Percentiles rank a stretch among this genome's conserved stretches.
These are phyloP conservation scores for Perca fluviatilis DNA, from an alignment of 2,113 vertebrate genomes.

Conservation along the genomic window DNA sequence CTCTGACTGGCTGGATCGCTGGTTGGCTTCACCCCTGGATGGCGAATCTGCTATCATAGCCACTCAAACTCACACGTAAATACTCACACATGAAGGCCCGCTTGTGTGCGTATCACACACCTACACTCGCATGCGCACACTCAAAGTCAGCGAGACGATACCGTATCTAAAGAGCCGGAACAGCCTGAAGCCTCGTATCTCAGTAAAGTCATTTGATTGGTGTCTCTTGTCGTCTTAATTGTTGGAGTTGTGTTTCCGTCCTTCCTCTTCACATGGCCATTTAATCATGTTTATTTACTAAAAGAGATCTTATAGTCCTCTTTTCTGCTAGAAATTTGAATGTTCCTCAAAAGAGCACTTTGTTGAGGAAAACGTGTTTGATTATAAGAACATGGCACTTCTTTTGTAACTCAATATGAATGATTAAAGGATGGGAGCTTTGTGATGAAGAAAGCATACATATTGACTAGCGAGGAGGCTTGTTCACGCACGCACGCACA, in stretches of 20 bases:
- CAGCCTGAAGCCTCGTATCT: constrained; percentile 54
- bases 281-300: constrained; percentile 76
- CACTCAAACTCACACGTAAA: constrained; percentile 43
- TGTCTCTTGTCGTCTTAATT: constrained; percentile 72
- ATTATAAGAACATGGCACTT: constrained; percentile 72
- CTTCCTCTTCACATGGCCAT: constrained; percentile 63
- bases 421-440: constrained; percentile 67
- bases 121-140: constrained; percentile 57
- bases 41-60: constrained; percentile 50
- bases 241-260: constrained; percentile 71
- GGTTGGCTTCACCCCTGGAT: constrained; percentile 71
- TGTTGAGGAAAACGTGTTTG: constrained; percentile 72
- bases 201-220: constrained; percentile 70
- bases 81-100: constrained; percentile 27
- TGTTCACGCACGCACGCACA: constrained; percentile 13
- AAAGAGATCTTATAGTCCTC: constrained; percentile 61
- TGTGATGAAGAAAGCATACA: constrained; percentile 69
- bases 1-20: constrained; percentile 62
- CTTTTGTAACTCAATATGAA: constrained; percentile 71
- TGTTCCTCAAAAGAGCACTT: constrained; percentile 71
- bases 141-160: constrained; percentile 42
- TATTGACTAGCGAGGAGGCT: constrained; percentile 48
- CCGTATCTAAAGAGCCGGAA: constrained; percentile 46
- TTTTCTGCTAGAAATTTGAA: constrained; percentile 67
- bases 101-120: constrained; percentile 49